Base-by-base conservation (phyloP, 1,140 invertebrate species). In the Triops longicaudatus region DNA sequence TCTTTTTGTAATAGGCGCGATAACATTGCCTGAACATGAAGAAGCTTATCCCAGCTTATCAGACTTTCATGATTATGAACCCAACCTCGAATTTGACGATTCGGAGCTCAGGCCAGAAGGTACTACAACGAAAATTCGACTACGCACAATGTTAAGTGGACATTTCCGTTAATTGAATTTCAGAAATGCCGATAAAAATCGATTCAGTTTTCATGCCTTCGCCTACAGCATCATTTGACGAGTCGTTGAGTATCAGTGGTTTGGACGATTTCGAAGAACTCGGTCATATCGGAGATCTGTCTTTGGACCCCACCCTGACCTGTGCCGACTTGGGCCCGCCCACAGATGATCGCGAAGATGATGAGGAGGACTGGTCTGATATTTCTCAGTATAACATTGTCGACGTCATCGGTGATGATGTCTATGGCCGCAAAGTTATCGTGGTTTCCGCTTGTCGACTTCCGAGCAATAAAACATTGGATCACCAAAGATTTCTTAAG, bases 11-110 rank as follows among this genome's bases (percentile, higher is more conserved):
- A 72, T 27, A 31, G 42, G 44, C 78, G 26, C 26, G 17, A 28
- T 12, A 27, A 72, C 76, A 75, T 41, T 72, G 31, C 41, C 31
- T 31, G 26, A 41, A 11, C 31, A 74, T 78, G 94, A 96, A 80
- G 93, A 95, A 83, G 89, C 91, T 14, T 93, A 92, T 83, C 92
- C 93, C 73, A 96, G 94, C 85, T 87, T 96, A 75, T 95, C 93
- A 43, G 94, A 95, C 84, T 93, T 91, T 83, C 93, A 95, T 84
- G 94, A 96, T 86, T 94, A 96, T 84, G 95, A 97, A 83, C 95
- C 95, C 28, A 93, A 95, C 85, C 87, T 97, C 82, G 95, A 98
- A 84, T 98, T 97, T 87, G 95, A 97, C 86, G 95, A 98, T 85
- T 94, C 93, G 12, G 95, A 97, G 85, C 83, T 96, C 73, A 90